Percentiles rank a stretch among this genome's conserved stretches.
These are phyloP conservation scores for Acanthoscelides obtectus DNA, from an alignment of 2,888 invertebrate genomes.

Conservation along the genomic window DNA sequence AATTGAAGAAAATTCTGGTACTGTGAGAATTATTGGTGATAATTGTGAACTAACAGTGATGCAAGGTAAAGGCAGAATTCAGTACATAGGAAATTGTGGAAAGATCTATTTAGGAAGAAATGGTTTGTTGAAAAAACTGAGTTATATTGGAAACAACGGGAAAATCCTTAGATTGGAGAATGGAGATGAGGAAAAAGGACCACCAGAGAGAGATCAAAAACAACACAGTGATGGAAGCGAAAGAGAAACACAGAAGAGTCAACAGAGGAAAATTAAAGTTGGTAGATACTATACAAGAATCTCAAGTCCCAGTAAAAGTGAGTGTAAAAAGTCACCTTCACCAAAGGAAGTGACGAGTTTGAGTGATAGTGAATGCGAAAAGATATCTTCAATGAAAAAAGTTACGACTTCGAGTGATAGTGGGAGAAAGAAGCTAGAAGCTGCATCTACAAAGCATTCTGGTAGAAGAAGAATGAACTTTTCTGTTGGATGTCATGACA, in stretches of 20 bases:
- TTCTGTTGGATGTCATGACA: not conserved
- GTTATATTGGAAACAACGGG: constrained; percentile 22
- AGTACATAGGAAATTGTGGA: constrained; percentile 26
- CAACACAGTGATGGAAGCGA: not conserved
- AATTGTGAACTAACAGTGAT: constrained; percentile 19
- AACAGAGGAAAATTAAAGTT: not conserved
- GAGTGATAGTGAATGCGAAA: not conserved
- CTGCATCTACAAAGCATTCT: not conserved
- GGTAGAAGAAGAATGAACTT: not conserved
- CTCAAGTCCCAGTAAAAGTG: not conserved
- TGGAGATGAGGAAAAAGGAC: not conserved
- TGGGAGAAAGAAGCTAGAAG: not conserved
- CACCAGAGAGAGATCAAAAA: not conserved
- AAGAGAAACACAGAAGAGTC: not conserved
- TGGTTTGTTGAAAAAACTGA: constrained; percentile 17
- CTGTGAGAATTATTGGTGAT: constrained; percentile 21
- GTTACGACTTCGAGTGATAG: not conserved
- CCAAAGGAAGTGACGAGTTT: not conserved
- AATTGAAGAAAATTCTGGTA: constrained; percentile 19
- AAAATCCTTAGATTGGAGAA: constrained; percentile 4
- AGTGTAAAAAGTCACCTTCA: not conserved
- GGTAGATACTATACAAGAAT: not conserved
- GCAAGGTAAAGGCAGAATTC: constrained; percentile 20
- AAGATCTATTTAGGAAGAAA: constrained; percentile 16
- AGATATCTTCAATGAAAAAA: not conserved